These are phyloP conservation scores for Nycteola revayana DNA, from an alignment of 2,888 invertebrate genomes.

Conservation along the genomic window DNA sequence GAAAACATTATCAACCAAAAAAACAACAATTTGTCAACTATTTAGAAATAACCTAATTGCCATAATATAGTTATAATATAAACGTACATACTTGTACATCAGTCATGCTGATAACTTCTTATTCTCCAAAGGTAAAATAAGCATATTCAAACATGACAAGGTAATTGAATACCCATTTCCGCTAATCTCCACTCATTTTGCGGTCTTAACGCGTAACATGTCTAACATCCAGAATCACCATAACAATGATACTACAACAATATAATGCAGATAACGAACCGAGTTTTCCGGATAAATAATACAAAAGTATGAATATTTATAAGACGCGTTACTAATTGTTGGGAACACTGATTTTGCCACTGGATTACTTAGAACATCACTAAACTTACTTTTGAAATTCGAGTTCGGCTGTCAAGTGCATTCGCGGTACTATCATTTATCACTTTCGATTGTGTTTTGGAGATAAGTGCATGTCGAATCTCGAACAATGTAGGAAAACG, in stretches of 20 bases:
- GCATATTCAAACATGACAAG: slow-evolving; percentile 44
- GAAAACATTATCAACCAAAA: slow-evolving; percentile 38
- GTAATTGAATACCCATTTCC: slow-evolving; percentile 63
- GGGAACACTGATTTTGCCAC: slow-evolving; percentile 46
- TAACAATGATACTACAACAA: slow-evolving; percentile 71
- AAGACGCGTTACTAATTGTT: slow-evolving; percentile 46
- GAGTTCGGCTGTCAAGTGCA: slow-evolving; percentile 61
- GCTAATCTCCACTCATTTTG: slow-evolving; percentile 60
- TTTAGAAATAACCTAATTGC: slow-evolving; percentile 24
- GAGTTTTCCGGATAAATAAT: slow-evolving; percentile 59
- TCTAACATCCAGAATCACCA: slow-evolving; percentile 59
- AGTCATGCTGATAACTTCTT: slow-evolving; percentile 38
- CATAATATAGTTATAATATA: slow-evolving; percentile 22
- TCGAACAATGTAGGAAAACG: slow-evolving; percentile 48
- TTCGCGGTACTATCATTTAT: slow-evolving; percentile 46
- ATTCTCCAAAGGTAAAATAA: slow-evolving; percentile 40
- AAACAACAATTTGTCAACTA: slow-evolving; percentile 11
- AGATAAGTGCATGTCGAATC: slow-evolving; percentile 54
- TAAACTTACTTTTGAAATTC: slow-evolving; percentile 38
- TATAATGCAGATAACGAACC: slow-evolving; percentile 57
- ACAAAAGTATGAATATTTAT: slow-evolving; percentile 62
- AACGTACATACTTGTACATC: slow-evolving; percentile 32
- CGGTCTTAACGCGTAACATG: slow-evolving; percentile 49
- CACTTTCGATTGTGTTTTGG: slow-evolving; percentile 41
- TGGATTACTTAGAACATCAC: slow-evolving; percentile 44